Conservation (phyloP, 1,140 invertebrate species). For the Dufourea novaeangliae region DNA sequence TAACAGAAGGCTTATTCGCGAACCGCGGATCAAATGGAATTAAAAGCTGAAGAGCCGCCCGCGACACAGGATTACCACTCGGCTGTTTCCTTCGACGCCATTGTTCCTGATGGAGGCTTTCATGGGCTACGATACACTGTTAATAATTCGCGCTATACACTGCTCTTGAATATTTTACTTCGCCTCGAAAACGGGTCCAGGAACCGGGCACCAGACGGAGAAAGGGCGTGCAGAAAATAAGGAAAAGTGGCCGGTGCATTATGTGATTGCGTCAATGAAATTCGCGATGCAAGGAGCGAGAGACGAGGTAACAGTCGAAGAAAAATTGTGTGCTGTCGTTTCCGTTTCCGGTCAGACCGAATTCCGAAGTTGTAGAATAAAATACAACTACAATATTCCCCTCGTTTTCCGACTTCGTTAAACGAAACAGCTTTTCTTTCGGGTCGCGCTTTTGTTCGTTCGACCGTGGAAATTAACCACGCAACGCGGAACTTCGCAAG, state of each 20-base stretch:
- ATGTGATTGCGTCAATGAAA: constrained; percentile 13
- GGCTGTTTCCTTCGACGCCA: neutral
- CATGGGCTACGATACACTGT: neutral
- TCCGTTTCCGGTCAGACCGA: neutral
- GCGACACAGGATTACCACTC: neutral
- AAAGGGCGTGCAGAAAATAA: neutral
- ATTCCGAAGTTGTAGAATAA: constrained; percentile 11
- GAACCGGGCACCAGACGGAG: neutral
- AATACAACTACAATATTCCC: constrained; percentile 18
- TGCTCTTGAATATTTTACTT: constrained; percentile 4
- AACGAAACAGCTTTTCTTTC: neutral
- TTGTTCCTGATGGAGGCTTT: constrained; percentile 6
- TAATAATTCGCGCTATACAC: constrained; percentile 26
- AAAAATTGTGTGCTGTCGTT: neutral
- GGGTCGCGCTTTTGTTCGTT: neutral
- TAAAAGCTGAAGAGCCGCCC: constrained; percentile 25
- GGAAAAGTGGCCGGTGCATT: neutral
- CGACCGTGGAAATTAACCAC: neutral
- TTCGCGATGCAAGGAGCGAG: neutral
- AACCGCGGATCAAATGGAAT: constrained; percentile 27
- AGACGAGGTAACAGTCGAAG: neutral
- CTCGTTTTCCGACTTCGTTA: constrained; percentile 40
- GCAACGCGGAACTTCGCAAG: neutral
- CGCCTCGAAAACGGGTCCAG: too few relatives aligned
- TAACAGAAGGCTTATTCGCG: constrained; percentile 12